Percentiles rank a stretch among this genome's conserved stretches.
These are phyloP conservation scores for Ichneumoninae sp. DNA, from an alignment of 2,888 invertebrate genomes.

Conservation along the genomic window DNA sequence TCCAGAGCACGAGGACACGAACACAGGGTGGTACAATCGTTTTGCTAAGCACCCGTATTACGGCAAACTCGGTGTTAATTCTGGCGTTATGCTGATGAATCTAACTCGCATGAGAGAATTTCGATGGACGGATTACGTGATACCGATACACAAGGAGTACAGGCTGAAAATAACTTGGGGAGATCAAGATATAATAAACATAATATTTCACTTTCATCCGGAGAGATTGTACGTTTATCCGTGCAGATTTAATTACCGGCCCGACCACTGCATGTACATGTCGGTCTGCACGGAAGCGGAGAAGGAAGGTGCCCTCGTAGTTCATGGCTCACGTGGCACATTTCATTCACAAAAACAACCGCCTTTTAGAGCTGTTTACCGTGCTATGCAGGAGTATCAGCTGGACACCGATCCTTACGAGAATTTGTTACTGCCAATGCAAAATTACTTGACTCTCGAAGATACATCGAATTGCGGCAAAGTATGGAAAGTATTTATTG, in stretches of 20 bases:
- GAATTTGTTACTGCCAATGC: constrained; percentile 87
- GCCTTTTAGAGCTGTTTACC: constrained; percentile 91
- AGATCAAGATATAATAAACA: constrained; percentile 98
- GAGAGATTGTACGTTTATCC: constrained; percentile 92
- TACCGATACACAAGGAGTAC: constrained; percentile 94
- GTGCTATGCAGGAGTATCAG: constrained; percentile 88
- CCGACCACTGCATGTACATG: constrained; percentile 98
- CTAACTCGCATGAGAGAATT: constrained; percentile 95
- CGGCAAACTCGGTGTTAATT: constrained; percentile 95
- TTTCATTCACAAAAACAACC: constrained; percentile 95
- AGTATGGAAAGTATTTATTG: constrained; percentile 86
- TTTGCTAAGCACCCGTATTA: constrained; percentile 98
- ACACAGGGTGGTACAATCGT: constrained; percentile 97
- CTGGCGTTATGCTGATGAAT: constrained; percentile 99
- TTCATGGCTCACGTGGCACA: constrained; percentile 95
- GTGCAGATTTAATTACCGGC: constrained; percentile 96
- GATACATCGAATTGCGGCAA: constrained; percentile 88
- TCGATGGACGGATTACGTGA: constrained; percentile 93
- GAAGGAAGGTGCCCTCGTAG: constrained; percentile 90
- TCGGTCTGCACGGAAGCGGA: constrained; percentile 92
- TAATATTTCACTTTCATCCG: constrained; percentile 94
- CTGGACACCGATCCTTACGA: constrained; percentile 88
- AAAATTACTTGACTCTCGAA: constrained; percentile 85
- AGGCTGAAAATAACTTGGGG: constrained; percentile 96
- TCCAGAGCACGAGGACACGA: constrained; percentile 96